phyloP scores from a whole-genome alignment of 2,888 invertebrate species.

The Drosophila ezoana region DNA sequence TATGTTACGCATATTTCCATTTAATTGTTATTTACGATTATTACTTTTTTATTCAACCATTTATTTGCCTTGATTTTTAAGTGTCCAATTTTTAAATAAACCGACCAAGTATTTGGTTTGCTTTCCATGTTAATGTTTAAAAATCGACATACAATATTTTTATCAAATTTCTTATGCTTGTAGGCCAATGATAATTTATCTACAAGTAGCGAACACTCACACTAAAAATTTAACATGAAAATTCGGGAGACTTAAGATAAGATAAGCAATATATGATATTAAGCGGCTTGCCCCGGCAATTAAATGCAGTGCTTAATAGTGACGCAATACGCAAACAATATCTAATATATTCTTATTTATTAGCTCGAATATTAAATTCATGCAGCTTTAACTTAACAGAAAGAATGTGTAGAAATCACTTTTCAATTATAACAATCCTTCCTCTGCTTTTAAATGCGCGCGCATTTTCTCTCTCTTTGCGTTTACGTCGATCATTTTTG shows the following conservation, averaged over 20 bases:
- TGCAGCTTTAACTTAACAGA: no score
- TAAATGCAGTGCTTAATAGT: not conserved
- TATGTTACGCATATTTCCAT: constrained; percentile 11
- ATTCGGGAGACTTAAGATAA: constrained; percentile 3
- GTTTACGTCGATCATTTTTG: constrained; percentile 2
- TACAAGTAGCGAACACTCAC: not conserved
- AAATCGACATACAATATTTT: not conserved
- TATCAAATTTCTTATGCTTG: not conserved
- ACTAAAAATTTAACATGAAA: not conserved
- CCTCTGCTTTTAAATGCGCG: constrained; percentile 1
- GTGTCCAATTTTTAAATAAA: constrained; percentile 4
- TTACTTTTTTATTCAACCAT: not conserved
- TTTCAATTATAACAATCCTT: not conserved
- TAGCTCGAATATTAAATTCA: not conserved
- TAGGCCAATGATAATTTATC: not conserved
- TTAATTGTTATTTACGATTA: constrained; percentile 5
- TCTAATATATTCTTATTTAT: not conserved
- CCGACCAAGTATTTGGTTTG: not conserved
- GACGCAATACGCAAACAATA: not conserved
- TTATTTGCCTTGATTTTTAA: not conserved
- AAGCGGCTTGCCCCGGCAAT: not conserved
- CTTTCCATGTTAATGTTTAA: not conserved
- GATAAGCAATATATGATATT: constrained; percentile 11
- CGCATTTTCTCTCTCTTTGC: not conserved
- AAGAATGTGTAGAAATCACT: not conserved